phyloP scores from a whole-genome alignment of 2,113 vertebrate species.

The Chaetorhynchus papuensis region DNA sequence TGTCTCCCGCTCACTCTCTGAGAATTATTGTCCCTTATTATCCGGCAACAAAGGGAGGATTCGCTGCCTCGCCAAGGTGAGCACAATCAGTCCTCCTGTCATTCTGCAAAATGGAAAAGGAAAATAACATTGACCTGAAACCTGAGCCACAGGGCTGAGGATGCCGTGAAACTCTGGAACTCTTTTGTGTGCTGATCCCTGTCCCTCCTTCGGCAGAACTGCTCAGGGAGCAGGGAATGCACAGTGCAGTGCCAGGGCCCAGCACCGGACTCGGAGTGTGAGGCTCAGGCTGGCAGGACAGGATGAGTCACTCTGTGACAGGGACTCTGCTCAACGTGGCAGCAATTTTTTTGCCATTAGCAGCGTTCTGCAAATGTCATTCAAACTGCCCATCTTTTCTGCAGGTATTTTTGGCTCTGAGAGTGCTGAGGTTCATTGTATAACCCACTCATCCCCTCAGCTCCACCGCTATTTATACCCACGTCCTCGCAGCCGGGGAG shows the following conservation, averaged over 20 bases:
- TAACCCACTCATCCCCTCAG: not conserved
- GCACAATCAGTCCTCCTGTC: not conserved
- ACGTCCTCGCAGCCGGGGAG: rapidly evolving
- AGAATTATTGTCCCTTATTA: constrained; percentile 50
- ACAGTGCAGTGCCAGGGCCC: rapidly evolving
- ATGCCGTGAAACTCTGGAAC: not conserved
- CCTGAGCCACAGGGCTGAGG: not conserved
- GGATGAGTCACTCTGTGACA: not conserved
- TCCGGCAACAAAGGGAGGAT: constrained; percentile 14
- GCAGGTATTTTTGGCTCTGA: constrained; percentile 7
- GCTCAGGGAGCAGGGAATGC: not conserved
- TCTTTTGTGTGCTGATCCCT: not conserved
- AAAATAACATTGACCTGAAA: constrained; percentile 28
- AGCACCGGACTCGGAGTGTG: not conserved
- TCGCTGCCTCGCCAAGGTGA: constrained; percentile 17
- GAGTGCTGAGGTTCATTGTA: not conserved
- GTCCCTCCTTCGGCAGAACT: rapidly evolving
- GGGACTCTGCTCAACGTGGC: not conserved
- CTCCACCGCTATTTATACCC: not conserved
- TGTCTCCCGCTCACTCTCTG: not conserved
- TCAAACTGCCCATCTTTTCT: not conserved
- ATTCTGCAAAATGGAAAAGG: not conserved
- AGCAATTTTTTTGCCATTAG: constrained; percentile 4
- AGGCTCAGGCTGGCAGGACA: not conserved
- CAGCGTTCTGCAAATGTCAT: not conserved